Evolutionary conservation across 1,140 invertebrate species (phyloP).

Genomic region (Drosophila serrata): DNA sequence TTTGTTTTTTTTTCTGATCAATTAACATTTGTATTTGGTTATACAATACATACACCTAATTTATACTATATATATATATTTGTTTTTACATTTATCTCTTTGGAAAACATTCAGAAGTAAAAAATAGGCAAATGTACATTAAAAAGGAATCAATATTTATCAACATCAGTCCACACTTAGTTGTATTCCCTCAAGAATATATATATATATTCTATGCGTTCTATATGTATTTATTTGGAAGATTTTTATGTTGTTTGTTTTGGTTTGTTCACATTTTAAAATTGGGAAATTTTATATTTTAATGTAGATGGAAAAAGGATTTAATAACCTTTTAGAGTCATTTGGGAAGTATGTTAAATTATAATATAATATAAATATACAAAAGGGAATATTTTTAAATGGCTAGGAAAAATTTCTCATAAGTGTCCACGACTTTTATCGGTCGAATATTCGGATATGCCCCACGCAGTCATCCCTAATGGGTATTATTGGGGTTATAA

Average conservation of each 20-base stretch:
- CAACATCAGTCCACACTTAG: conserved; percentile 37
- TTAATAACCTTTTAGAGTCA: background rate
- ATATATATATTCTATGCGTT: conserved; percentile 13
- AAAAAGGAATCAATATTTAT: conserved; percentile 31
- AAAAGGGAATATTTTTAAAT: background rate
- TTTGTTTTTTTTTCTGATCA: conserved; percentile 6
- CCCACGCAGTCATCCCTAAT: conserved; percentile 4
- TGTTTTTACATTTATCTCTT: conserved; percentile 25
- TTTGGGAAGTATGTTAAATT: background rate
- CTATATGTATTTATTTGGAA: conserved; percentile 22
- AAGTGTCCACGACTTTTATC: background rate
- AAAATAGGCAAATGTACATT: conserved; percentile 39
- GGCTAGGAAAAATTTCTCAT: background rate
- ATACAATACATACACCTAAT: conserved; percentile 25
- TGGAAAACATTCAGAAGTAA: conserved; percentile 29
- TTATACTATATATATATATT: conserved; percentile 3
- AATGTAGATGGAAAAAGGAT: background rate
- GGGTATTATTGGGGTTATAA: conserved; percentile 51
- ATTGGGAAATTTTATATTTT: background rate
- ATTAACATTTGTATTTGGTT: conserved; percentile 28
- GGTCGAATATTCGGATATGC: conserved; percentile 13
- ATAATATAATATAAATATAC: no score
- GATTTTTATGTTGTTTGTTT: conserved; percentile 7
- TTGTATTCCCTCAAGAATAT: conserved; percentile 19
- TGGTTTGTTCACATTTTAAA: conserved; percentile 4